Evolutionary conservation across 2,888 invertebrate species (phyloP), one percentile per base, ranked within the genome.

Genomic region (Erpobdella octoculata): DNA sequence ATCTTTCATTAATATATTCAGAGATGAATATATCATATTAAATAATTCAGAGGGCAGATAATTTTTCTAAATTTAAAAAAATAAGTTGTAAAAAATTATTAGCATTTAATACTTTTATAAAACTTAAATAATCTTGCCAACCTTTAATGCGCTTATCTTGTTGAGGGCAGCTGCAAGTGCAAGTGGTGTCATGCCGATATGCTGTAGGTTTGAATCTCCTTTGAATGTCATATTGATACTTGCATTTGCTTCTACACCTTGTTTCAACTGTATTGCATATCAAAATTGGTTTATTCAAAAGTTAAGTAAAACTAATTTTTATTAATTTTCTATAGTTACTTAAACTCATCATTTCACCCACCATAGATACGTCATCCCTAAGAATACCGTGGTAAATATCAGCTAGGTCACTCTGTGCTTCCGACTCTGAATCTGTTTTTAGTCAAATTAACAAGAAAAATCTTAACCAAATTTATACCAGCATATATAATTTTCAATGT

Each of bases 141-240:
- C 76, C 73, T 73, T 65, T 25, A 73, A 74, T 5, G 73, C 68
- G 8, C 74, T 35, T 31, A 71, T 35, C 68, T 76, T 76, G 67
- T 77, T 76, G 71, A 77, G 74, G 37, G 77, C 77, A n/a, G 76
- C 73, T 9, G 77, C 76, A 12, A 77, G 73, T 5, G 76, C 76
- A 15, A 77, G 68, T 12, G 77, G 76, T 5, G 77, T 76, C 74
- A 77, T 76, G 21, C 77, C 76, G 12, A 64, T 74, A 66, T 77
- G 77, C 38, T 75, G 70, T 2, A 67, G 65, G 69, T 75, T 72
- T 21, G 76, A 62, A 21, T 72, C 73, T n/a, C 72, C 73, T 15
- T 71, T 71, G 70, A 76, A 76, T 31, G 68, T 70, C 35, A 70
- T 33, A 38, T 76, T 74, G 12, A 76, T 46, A 28, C 71, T 70